These are phyloP conservation scores for Perodicticus potto DNA, from an alignment of 2,797 vertebrate genomes.

Conservation along the genomic window DNA sequence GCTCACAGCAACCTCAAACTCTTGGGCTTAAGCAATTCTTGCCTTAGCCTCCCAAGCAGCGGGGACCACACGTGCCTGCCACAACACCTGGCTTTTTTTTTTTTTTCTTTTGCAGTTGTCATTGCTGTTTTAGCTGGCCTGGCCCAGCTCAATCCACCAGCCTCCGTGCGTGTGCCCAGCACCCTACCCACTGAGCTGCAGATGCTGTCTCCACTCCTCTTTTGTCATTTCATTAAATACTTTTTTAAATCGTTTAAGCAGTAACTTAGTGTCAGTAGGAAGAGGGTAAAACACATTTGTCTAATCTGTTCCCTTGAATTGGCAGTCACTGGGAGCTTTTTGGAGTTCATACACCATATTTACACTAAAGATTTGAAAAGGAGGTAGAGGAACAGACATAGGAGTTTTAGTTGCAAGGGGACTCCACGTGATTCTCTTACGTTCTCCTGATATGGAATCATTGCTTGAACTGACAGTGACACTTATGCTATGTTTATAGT, in stretches of 20 bases:
- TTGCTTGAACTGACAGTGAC: background rate
- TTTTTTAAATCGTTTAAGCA: background rate
- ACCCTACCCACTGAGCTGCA: background rate
- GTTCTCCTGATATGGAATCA: background rate
- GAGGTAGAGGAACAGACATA: background rate
- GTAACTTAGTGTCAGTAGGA: background rate
- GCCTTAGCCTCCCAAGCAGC: too few relatives aligned
- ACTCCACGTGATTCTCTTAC: background rate
- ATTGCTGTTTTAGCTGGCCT: background rate
- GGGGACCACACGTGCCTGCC: too few relatives aligned
- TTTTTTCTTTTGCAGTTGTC: too few relatives aligned
- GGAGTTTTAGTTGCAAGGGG: background rate
- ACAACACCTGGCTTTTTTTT: background rate
- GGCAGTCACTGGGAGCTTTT: background rate
- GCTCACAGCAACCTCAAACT: too few relatives aligned
- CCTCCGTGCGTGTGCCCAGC: background rate
- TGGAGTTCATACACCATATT: background rate
- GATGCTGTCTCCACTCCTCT: background rate
- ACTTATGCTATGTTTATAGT: background rate
- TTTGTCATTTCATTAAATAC: background rate
- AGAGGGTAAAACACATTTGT: background rate
- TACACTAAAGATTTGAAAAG: background rate
- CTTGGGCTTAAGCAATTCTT: too few relatives aligned
- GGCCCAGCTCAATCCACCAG: background rate
- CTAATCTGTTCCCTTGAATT: background rate